Base-by-base conservation (phyloP, 2,113 vertebrate genomes). In the Martes martes region DNA sequence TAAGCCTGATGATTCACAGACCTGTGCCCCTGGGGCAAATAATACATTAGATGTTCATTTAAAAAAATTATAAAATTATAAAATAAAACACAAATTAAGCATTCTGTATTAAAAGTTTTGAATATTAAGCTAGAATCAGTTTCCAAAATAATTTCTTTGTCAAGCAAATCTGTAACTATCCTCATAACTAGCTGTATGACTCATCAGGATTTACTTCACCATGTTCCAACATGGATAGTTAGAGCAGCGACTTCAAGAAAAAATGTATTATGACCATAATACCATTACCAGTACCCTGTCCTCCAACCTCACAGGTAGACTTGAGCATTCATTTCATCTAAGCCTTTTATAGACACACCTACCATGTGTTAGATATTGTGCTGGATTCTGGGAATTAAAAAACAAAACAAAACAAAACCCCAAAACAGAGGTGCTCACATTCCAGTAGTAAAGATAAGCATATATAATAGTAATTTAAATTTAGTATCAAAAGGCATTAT, bases 201-300 rank as follows among this genome's bases (percentile, higher is more conserved):
- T 92, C 31, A 57, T 90, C 63, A 88, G 31, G 63, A 91, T 92
- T 88, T 76, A 88, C 52, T 87, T 89, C 21, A 11, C 24, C 52
- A 33, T 63, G 18, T 11, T 47, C 50, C 84, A 33, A 74, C 11
- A 36, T 39, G 15, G 52, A 73, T 57, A 78, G 26, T 89, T 71
- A 96, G 36, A 59, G 11, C 36, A 95, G 71, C 59, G 6, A 52
- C 88, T 89, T 65, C n/a, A 80, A 42, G 23, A 80, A 87, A 50
- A 89, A n/a, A 73, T 90, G 89, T 95, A 79, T 95, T 97, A 76
- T 90, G 81, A 42, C 42, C 84, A 14, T 92, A 89, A 92, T 87
- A 55, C 36, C 21, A 91, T 96, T 80, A 80, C 16, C 36, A 85
- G 45, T n/a, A 78, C 26, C 6, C 16, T 59, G 11, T n/a, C 50